Evolutionary conservation across 2,888 invertebrate genomes (phyloP).

Genomic region (Netelia fuscicornis): DNA sequence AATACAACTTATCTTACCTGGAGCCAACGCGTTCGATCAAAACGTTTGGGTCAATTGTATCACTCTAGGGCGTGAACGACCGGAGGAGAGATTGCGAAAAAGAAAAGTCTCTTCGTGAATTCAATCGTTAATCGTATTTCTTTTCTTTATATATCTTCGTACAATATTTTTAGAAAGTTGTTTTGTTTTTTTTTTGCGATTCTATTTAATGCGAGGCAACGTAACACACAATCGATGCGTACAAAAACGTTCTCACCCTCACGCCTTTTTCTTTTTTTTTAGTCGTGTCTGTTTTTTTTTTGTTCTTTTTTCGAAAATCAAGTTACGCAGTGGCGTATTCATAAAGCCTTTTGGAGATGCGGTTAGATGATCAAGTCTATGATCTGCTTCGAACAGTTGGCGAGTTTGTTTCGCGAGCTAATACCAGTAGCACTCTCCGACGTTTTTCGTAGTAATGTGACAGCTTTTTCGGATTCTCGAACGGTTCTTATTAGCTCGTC

Average conservation of each 20-base stretch:
- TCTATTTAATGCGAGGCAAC: conserved; percentile 52
- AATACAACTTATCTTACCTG: conserved; percentile 80
- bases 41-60: not conserved
- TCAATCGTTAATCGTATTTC: conserved; percentile 38
- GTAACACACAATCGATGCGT: conserved; percentile 16
- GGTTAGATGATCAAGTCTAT: conserved; percentile 79
- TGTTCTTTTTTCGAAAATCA: conserved; percentile 6
- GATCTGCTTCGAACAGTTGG: conserved; percentile 80
- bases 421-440: conserved; percentile 74
- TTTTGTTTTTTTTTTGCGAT: conserved; percentile 20
- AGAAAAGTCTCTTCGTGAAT: not conserved
- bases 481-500: conserved; percentile 76
- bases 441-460: conserved; percentile 75
- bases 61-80: not conserved
- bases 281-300: not conserved
- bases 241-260: conserved; percentile 12
- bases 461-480: conserved; percentile 75
- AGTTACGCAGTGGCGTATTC: conserved; percentile 16
- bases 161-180: conserved; percentile 43
- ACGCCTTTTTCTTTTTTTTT: not conserved
- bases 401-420: conserved; percentile 75
- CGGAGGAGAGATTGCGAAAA: not conserved
- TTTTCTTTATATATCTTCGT: conserved; percentile 37
- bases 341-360: conserved; percentile 22
- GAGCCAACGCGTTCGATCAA: not conserved